Conservation (phyloP, 2,113 vertebrate species). For the Pomatorhinus ruficollis region DNA sequence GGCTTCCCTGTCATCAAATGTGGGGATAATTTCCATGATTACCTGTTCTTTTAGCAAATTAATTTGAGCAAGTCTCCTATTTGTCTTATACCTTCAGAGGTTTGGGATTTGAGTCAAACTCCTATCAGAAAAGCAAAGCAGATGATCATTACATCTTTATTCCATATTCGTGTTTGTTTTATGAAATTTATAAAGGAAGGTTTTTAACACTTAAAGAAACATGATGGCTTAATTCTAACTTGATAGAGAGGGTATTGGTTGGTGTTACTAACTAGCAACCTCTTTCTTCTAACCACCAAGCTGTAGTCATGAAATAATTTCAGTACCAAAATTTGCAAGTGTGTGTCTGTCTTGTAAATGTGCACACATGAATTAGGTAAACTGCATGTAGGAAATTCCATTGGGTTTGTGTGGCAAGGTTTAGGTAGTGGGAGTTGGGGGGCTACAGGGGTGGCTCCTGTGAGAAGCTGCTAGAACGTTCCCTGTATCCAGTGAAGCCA, state of each 20-base stretch:
- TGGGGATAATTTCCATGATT: slow-evolving; percentile 60
- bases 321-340: not conserved
- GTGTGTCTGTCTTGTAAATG: not conserved
- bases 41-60: slow-evolving; percentile 64
- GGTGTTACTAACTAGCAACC: not conserved
- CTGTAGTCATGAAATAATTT: not conserved
- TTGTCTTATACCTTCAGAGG: slow-evolving; percentile 55
- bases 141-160: slow-evolving; percentile 21
- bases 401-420: not conserved
- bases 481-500: not conserved
- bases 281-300: not conserved
- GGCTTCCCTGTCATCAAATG: slow-evolving; percentile 34
- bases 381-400: not conserved
- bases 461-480: not conserved
- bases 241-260: slow-evolving; percentile 10
- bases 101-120: slow-evolving; percentile 41
- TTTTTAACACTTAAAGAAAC: not conserved
- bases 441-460: not conserved
- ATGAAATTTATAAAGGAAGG: not conserved
- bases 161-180: not conserved
- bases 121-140: slow-evolving; percentile 40
- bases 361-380: accelerated
- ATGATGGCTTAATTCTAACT: slow-evolving; percentile 22
- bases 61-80: slow-evolving; percentile 54
- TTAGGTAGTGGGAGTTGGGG: not conserved